These are phyloP conservation scores for Netelia virgata DNA, from an alignment of 2,888 invertebrate genomes.

Conservation along the genomic window DNA sequence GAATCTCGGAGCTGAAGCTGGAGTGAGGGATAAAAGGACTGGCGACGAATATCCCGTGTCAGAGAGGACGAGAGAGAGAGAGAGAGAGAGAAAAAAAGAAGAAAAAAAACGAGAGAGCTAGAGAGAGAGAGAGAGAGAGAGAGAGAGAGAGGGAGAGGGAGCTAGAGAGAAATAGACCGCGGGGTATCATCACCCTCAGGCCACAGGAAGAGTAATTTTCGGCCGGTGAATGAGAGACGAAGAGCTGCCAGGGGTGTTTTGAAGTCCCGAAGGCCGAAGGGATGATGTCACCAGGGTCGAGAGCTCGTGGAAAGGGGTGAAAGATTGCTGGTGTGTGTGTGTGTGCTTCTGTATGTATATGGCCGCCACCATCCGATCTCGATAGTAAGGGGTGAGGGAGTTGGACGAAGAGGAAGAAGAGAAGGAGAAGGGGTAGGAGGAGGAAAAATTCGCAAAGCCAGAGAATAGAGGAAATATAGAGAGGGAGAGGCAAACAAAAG, in stretches of 20 bases:
- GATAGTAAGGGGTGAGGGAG: conserved; percentile 7
- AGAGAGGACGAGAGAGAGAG: not conserved
- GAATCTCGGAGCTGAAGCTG: conserved; percentile 26
- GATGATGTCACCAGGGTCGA: conserved; percentile 22
- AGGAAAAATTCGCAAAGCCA: not conserved
- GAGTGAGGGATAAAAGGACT: conserved; percentile 14
- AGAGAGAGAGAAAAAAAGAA: conserved; percentile 7
- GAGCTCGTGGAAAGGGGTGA: conserved; percentile 38
- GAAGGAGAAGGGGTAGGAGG: not conserved
- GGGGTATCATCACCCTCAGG: conserved; percentile 36
- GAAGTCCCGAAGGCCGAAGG: conserved; percentile 32
- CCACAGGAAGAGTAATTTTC: conserved; percentile 62
- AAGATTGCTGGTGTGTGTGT: conserved; percentile 42
- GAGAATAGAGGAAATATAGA: conserved; percentile 8
- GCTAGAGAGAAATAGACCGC: conserved; percentile 11
- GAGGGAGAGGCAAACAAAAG: conserved; percentile 5
- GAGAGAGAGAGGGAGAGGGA: conserved; percentile 19
- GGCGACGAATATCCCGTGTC: conserved; percentile 22
- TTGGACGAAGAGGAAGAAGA: not conserved
- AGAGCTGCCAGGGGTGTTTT: conserved; percentile 6
- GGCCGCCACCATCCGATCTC: not conserved
- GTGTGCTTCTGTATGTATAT: no score
- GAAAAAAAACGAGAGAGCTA: not conserved
- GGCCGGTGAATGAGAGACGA: conserved; percentile 44
- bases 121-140: not conserved